These are phyloP conservation scores for Tarsius wallacei DNA, from an alignment of 2,797 vertebrate species.

Conservation along the genomic window DNA sequence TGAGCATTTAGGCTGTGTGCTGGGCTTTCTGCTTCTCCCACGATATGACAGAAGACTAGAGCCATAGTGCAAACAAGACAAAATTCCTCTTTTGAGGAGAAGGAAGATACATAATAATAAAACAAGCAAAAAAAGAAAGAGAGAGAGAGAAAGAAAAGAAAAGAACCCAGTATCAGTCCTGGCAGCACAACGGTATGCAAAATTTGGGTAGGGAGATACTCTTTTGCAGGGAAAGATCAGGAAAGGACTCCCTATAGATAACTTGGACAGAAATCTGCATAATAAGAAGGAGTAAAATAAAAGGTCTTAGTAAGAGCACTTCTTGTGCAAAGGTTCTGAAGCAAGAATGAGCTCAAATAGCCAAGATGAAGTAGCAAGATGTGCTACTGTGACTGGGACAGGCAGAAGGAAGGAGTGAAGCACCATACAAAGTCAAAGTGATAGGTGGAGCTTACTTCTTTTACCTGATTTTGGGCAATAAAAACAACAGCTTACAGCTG, in stretches of 20 bases:
- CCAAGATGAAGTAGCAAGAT: neutral
- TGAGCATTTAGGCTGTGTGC: neutral
- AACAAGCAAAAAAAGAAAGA: too few relatives aligned
- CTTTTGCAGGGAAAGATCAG: neutral
- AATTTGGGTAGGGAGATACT: neutral
- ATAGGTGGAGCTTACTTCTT: neutral
- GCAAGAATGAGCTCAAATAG: neutral
- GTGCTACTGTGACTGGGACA: neutral
- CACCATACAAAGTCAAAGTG: neutral
- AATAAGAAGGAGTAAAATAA: neutral
- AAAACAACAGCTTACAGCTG: neutral
- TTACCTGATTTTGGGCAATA: neutral
- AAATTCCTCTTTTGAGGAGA: neutral
- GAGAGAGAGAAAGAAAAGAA: too few relatives aligned
- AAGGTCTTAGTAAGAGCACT: neutral
- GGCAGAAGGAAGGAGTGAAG: neutral
- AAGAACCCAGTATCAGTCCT: neutral
- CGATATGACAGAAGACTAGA: neutral
- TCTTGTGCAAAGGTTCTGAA: neutral
- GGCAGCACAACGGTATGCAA: neutral
- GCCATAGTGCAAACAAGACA: neutral
- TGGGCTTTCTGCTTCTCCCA: neutral
- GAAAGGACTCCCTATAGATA: neutral
- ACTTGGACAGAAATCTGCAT: slow-evolving; percentile 3
- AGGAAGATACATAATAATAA: neutral